phyloP scores from a whole-genome alignment of 2,797 vertebrate species.

The Fratercula arctica region DNA sequence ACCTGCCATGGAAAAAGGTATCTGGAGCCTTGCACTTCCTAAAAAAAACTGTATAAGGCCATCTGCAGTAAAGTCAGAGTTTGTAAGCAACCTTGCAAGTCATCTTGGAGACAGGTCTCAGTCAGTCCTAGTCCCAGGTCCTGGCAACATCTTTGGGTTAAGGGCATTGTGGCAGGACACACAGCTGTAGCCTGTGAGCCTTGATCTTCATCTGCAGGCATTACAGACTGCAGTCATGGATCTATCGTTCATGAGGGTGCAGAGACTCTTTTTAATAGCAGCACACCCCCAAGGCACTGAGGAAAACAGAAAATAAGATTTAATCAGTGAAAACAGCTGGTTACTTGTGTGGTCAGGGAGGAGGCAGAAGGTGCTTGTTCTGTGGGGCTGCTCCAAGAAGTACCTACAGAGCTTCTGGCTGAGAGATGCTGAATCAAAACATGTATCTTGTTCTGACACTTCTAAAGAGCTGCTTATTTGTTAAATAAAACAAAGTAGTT shows the following conservation, averaged over 20 bases:
- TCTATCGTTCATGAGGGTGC: neutral
- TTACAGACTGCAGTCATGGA: neutral
- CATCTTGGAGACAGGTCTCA: neutral
- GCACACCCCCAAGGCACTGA: rapidly evolving
- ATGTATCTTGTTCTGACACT: neutral
- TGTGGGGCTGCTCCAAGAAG: neutral
- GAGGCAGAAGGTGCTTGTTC: neutral
- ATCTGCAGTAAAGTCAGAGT: neutral
- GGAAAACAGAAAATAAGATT: neutral
- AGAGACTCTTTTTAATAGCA: neutral
- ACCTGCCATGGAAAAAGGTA: neutral
- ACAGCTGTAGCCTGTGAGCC: neutral
- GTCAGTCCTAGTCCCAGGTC: neutral
- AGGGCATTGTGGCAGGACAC: neutral
- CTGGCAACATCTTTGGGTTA: neutral
- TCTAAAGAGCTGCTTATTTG: neutral
- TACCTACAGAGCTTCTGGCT: neutral
- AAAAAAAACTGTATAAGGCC: neutral
- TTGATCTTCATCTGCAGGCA: neutral
- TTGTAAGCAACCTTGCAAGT: neutral
- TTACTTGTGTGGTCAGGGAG: neutral
- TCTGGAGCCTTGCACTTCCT: neutral
- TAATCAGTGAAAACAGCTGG: neutral
- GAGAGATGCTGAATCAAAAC: neutral
- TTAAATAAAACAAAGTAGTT: neutral